Conservation (phyloP, 2,888 invertebrate genomes). For the Lochmaea capreae region DNA sequence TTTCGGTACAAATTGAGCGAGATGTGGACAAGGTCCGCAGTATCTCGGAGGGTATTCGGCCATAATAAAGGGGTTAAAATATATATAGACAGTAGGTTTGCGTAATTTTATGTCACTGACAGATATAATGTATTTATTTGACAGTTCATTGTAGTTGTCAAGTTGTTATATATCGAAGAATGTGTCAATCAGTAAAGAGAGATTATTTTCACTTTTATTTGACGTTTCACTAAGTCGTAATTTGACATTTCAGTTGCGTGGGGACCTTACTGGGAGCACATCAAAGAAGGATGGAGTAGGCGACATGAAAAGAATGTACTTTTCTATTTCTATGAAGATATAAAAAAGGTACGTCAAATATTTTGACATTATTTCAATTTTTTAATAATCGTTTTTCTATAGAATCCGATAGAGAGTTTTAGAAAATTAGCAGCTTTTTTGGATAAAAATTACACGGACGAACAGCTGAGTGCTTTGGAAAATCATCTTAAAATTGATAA, state of each 20-base stretch:
- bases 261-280: conserved; percentile 76
- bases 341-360: conserved; percentile 69
- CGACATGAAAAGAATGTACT: conserved; percentile 76
- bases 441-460: conserved; percentile 68
- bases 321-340: conserved; percentile 85
- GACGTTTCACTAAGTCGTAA: too few species aligned
- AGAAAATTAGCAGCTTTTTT: conserved; percentile 73
- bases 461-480: conserved; percentile 72
- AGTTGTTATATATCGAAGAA: too few species aligned
- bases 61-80: conserved; percentile 54
- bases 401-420: conserved; percentile 73
- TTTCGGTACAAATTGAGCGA: conserved; percentile 51
- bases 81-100: neutral
- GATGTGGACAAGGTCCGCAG: conserved; percentile 57
- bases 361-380: neutral
- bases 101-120: neutral
- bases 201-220: too few species aligned
- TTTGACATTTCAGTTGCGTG: conserved; percentile 39
- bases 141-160: too few species aligned
- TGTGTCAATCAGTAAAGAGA: neutral
- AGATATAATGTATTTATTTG: neutral
- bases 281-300: conserved; percentile 80
- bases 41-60: conserved; percentile 57
- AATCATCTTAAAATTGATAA: conserved; percentile 83
- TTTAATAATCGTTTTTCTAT: conserved; percentile 8